Conservation (phyloP, 2,797 vertebrate genomes). For the Neosilurus mollespiculum region DNA sequence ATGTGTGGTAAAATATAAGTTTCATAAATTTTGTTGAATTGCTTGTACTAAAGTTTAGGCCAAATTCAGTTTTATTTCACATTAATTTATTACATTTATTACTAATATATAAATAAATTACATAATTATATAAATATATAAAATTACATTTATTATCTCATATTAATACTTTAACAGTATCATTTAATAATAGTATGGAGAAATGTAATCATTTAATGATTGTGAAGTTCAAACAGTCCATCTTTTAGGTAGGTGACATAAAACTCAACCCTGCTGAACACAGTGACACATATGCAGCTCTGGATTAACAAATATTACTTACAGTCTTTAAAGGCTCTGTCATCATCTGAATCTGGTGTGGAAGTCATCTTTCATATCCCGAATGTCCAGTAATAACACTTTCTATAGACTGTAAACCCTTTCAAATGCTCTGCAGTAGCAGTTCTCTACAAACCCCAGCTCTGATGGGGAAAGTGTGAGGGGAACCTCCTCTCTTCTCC, state of each 20-base stretch:
- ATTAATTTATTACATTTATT: too few relatives aligned
- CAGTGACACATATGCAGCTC: neutral
- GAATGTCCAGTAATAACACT: constrained; percentile 62
- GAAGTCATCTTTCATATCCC: constrained; percentile 75
- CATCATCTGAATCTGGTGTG: constrained; percentile 75
- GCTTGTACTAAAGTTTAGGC: neutral
- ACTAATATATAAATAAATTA: too few relatives aligned
- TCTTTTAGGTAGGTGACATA: constrained; percentile 21
- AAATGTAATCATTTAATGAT: neutral
- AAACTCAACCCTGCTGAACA: neutral
- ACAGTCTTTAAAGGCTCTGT: constrained; percentile 80
- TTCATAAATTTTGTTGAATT: too few relatives aligned
- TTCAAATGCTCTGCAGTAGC: constrained; percentile 66
- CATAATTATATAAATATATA: too few relatives aligned
- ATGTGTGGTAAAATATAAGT: too few relatives aligned
- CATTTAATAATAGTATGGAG: neutral
- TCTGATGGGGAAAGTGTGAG: constrained; percentile 24
- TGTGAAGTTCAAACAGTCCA: neutral
- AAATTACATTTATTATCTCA: too few relatives aligned
- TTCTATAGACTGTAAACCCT: constrained; percentile 42
- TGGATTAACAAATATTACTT: constrained; percentile 70
- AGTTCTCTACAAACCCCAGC: constrained; percentile 60
- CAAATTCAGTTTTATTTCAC: neutral
- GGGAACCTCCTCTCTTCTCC: constrained; percentile 40
- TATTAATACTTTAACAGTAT: neutral